Evolutionary conservation across 2,888 invertebrate genomes (phyloP), one percentile per base, ranked within the genome.

Genomic region (Brachylomia viminalis): DNA sequence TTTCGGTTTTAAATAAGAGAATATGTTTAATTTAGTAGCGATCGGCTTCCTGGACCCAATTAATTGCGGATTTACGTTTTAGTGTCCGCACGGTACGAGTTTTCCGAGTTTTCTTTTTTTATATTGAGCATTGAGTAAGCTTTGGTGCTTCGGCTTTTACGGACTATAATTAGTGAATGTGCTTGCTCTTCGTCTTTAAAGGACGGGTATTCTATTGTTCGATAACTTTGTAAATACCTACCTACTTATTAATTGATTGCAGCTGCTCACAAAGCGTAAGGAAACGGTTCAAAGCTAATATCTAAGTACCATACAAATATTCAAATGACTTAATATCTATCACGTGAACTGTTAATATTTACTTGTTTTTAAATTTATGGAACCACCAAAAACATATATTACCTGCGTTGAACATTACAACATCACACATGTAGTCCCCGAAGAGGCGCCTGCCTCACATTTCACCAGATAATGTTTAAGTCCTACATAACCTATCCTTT

Each of bases 1-100:
- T 96, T 96, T 94, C 94, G 93, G 92, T 94, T 95, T 96, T 96
- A 96, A 96, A 95, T 96, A 96, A 96, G 95, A 92, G 95, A 95
- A 95, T 95, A 96, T 95, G 96, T 95, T 96, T 96, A 96, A 96
- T 96, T 95, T 95, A 94, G 91, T 94, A 92, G 92, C 93, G 91
- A 94, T 93, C 92, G 92, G 91, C 89, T 89, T 90, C 89, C 89
- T 88, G 92, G 92, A 94, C 94, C 94, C 95, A 95, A 96, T 96
- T 96, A 96, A 96, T 95, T 94, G 94, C 91, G 95, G 95, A 95
- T 95, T 95, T 94, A 87, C 92, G 90, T 91, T 92, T 91, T 91
- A 91, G 91, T 88, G 80, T 80, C 75, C 83, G 73, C 76, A 78
- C 71, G 67, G 77, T 79, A 68, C 69, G 85, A 80, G 79, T 84